Base-by-base conservation (phyloP, 2,888 invertebrate genomes). In the Xylota sylvarum region DNA sequence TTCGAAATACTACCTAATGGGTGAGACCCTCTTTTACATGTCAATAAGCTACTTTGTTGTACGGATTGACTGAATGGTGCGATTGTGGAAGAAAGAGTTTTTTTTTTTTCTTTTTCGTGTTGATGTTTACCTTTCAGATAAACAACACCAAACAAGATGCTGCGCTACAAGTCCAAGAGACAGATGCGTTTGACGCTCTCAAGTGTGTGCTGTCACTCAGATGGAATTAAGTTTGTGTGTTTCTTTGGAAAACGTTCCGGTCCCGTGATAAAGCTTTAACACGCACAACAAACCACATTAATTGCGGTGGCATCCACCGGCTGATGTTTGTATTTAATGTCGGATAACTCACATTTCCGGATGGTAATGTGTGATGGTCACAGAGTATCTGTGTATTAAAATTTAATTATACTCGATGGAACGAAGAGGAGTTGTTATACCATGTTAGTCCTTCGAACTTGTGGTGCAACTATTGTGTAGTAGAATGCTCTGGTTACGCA, bases 11-110 rank as follows among this genome's bases (percentile, higher is more conserved):
- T 27, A n/a, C 35, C 40, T 40, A 56, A 46, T 46, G 46, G 69
- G 27, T 23, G 40, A 32, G 6, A 9, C 55, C 56, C 32, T 67
- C 27, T 62, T 32, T 65, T 50, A n/a, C 30, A 56, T 76, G 81
- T 82, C 82, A 82, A 77, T 77, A 82, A 83, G 77, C 70, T 58
- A 72, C 70, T 65, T 72, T 78, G 72, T 67, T 55, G n/a, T 37
- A 65, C 55, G 40, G 55, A 80, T 64, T 56, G 56, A 40, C n/a
- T 37, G 37, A 37, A 48, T 52, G 40, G 32, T 48, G 48, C 10
- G 55, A 74, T 79, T 79, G 46, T 70, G 62, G 32, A 77, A 50
- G 19, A 46, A 67, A 50, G 46, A 23, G 50, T 32, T 10, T 43
- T 56, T 46, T 32, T n/a, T 65, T 62, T 77, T 52, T 64, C 46